Base-by-base conservation (phyloP, 1,140 invertebrate genomes). In the Drosophila murphyi region DNA sequence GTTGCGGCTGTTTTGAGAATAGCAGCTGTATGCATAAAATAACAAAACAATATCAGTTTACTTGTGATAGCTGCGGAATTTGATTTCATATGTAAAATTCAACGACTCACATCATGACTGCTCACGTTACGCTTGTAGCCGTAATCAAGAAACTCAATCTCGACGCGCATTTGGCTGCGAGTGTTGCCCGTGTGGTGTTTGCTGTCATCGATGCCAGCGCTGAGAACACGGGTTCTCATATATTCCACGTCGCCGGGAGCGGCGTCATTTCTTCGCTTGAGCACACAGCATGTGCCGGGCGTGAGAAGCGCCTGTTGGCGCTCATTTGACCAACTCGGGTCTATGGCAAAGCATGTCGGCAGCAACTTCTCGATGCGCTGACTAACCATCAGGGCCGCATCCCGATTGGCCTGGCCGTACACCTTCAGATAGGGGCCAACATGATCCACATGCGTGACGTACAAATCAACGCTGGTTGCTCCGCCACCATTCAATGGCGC, bases 91-190 rank as follows among this genome's bases (percentile, higher is more conserved):
- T 20, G 20, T 20, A 3, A 43, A 43, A n/a, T 31, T 10, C 3
- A 2, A 32, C 20, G 12, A 81, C 88, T 90, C 62, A 92, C 91
- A 73, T 92, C 89, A 55, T 73, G 68, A 64, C 78, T 78, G 56
- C 76, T 77, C 20, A 92, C 89, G 47, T 64, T 82, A 35, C 70
- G 75, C 52, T 70, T 83, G 37, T 96, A 96, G 62, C 96, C 96
- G 86, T 95, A 96, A 91, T 97, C 96, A 4, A 96, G 93, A 61
- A 96, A 96, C 43, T 95, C 94, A 3, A 96, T 94, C 69, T 91
- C 82, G 7, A 81, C 83, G 37, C 75, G 71, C 94, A 95, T 62
- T 93, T 70, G 5, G 83, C 68, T 56, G 92, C 92, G 28, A 87
- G 61, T 37, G 62, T 39, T 29, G 93, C 47, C 52, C 32, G 12